Conservation (phyloP, 2,113 vertebrate genomes). For the Pedetes capensis region DNA sequence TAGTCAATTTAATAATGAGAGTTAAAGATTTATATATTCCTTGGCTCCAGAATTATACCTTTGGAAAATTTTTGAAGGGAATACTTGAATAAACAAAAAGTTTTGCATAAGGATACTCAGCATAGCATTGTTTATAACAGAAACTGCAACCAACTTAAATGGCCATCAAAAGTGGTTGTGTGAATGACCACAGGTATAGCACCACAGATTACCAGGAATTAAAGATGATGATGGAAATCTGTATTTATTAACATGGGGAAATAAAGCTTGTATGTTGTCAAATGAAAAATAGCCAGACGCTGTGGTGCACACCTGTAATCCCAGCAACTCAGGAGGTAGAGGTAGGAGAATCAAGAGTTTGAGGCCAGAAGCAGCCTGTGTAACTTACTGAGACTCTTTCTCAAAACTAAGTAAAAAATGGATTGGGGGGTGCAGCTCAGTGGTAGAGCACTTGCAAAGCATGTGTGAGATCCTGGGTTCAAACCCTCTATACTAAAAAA, state of each 20-base stretch:
- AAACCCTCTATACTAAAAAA: too few relatives aligned
- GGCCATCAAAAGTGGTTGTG: not conserved
- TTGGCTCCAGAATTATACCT: slow-evolving; percentile 1
- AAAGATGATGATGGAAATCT: not conserved
- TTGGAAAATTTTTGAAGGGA: slow-evolving; percentile 38
- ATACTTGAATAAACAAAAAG: not conserved
- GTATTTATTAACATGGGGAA: slow-evolving; percentile 18
- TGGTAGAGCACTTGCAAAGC: too few relatives aligned
- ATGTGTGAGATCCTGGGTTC: too few relatives aligned
- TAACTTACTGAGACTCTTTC: too few relatives aligned
- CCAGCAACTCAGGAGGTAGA: too few relatives aligned
- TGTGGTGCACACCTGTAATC: too few relatives aligned
- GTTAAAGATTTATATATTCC: not conserved
- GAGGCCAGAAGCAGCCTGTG: too few relatives aligned
- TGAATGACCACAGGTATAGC: not conserved
- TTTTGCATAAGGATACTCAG: not conserved
- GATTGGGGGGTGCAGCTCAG: too few relatives aligned
- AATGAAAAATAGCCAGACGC: too few relatives aligned
- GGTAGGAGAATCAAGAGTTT: too few relatives aligned
- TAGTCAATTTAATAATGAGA: not conserved
- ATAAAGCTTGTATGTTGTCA: not conserved
- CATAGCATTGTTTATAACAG: not conserved
- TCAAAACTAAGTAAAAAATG: too few relatives aligned
- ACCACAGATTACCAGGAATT: not conserved
- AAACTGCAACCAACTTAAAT: not conserved